A percentile compares a stretch with the other conserved stretches of the same genome.
These are phyloP conservation scores for Gobionotothen gibberifrons DNA, from an alignment of 2,797 vertebrate genomes.

Conservation along the genomic window DNA sequence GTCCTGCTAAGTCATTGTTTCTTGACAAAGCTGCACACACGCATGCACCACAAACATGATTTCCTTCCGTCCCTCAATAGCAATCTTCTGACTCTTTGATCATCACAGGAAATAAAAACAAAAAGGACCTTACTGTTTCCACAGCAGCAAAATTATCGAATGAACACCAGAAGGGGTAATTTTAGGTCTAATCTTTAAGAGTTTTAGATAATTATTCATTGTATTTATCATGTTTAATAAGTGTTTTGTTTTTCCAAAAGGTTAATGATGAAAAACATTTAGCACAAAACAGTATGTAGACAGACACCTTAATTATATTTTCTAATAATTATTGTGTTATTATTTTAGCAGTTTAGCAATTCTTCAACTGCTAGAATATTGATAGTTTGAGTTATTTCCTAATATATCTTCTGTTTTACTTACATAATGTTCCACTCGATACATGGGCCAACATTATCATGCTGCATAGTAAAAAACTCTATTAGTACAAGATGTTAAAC, in stretches of 20 bases:
- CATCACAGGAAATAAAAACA: constrained; percentile 56
- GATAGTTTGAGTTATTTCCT: not conserved
- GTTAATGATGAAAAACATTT: not conserved
- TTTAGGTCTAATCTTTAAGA: not conserved
- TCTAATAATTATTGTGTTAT: not conserved
- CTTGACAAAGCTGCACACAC: constrained; percentile 10
- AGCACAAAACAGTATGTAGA: not conserved
- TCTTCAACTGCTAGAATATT: not conserved
- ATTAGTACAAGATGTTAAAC: not conserved
- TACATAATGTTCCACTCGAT: not conserved
- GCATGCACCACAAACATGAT: constrained; percentile 15
- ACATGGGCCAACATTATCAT: not conserved
- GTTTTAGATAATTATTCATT: not conserved
- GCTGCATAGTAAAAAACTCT: not conserved
- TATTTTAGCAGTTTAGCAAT: not conserved
- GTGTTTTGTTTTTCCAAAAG: not conserved
- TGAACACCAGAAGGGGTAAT: not conserved
- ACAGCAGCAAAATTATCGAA: constrained; percentile 27
- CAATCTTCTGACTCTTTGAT: constrained; percentile 52
- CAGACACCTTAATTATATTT: not conserved
- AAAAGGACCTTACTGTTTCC: constrained; percentile 32
- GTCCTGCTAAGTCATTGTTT: constrained; percentile 28
- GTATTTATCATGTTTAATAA: not conserved
- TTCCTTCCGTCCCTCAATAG: constrained; percentile 47
- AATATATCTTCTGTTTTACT: not conserved